Evolutionary conservation across 2,888 invertebrate genomes (phyloP), one percentile per base, ranked within the genome.

Genomic region (Fragum fragum): DNA sequence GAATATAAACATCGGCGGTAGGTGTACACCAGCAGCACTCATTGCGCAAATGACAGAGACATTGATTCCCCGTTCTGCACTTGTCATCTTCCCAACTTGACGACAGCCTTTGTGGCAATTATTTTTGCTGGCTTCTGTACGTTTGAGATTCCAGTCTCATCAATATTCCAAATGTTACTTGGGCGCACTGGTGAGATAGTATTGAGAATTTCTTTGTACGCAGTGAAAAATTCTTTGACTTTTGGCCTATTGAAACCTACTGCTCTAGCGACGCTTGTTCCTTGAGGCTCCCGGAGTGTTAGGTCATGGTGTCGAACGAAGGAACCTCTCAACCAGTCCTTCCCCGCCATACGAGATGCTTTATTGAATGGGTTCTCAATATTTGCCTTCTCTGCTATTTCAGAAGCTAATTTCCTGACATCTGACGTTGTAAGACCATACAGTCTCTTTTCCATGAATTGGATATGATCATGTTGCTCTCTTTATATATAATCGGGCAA

Each of bases 1-100:
- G 81, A 93, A 93, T 32, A 91, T 87, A 14, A 82, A 66, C 81
- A 90, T 79, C 5, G 88, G 88, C n/a, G 87, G 88, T 23, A 90
- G 21, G 53, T 69, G 84, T n/a, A 23, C 74, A 28, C 88, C 87
- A 14, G 81, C 72, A 6, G 86, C 88, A 68, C 73, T 90, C 71
- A 85, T 74, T 16, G 85, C 76, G 72, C 87, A 86, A 1, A 86
- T 18, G n/a, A 87, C 73, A 11, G 88, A 87, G n/a, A 76, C 76
- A 16, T 21, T 57, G 36, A 59, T 76, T 28, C 83, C 79, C 18
- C 79, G 55, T 52, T 79, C 79, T 39, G 47, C 76, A 61, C 73
- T 79, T 18, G 73, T 75, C 39, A 74, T 63, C n/a, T 76, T 80
- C 1, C 68, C 66, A 23, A 63, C 52, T 36, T 42, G 28, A 16